A percentile compares a stretch with the other conserved stretches of the same genome.
These are phyloP conservation scores for Heterotis niloticus DNA, from an alignment of 2,113 vertebrate genomes.

Conservation along the genomic window DNA sequence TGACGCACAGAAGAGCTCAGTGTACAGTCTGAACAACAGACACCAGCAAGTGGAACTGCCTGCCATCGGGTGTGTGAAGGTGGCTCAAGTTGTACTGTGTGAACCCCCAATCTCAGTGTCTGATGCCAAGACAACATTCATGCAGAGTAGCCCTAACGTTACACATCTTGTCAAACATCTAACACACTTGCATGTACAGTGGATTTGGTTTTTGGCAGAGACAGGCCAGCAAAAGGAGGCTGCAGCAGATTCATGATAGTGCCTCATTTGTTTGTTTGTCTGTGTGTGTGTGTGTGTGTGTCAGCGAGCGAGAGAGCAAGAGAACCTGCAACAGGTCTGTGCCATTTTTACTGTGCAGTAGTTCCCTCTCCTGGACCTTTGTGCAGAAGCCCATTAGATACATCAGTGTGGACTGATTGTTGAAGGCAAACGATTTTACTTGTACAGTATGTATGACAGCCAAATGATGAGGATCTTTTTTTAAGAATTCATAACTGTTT, in stretches of 20 bases:
- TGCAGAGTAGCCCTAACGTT: background rate
- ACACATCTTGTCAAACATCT: background rate
- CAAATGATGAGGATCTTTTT: background rate
- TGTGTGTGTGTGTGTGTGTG: too few species aligned
- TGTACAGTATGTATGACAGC: background rate
- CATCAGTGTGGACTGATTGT: background rate
- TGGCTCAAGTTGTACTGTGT: background rate
- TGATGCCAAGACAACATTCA: background rate
- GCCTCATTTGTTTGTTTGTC: background rate
- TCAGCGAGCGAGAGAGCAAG: too few species aligned
- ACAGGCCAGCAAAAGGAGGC: constrained; percentile 32
- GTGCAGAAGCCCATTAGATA: background rate
- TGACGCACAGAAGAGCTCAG: constrained; percentile 24
- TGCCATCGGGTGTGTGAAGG: too few species aligned
- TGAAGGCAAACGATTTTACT: constrained; percentile 1
- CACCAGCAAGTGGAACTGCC: background rate
- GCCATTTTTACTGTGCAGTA: background rate
- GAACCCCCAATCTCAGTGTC: background rate
- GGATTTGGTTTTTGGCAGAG: constrained; percentile 14
- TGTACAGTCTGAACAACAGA: background rate
- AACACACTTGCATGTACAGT: constrained; percentile 21
- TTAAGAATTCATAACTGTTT: background rate
- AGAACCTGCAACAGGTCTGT: too few species aligned
- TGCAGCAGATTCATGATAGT: constrained; percentile 42
- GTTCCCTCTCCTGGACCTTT: background rate